These are phyloP conservation scores for Peucedramus taeniatus DNA, from an alignment of 2,113 vertebrate genomes.

Conservation along the genomic window DNA sequence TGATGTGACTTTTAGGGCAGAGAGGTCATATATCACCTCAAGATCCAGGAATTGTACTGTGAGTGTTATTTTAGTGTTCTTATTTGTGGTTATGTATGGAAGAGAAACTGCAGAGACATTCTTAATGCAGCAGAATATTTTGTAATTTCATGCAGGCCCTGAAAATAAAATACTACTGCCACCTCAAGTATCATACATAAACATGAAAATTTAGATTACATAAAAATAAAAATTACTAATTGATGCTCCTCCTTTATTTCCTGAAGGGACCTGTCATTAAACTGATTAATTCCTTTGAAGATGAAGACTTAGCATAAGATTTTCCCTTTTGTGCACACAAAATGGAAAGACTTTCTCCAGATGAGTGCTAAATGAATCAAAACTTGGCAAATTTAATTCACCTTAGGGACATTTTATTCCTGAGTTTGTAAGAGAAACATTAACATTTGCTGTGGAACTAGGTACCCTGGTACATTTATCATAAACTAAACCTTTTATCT, in stretches of 20 bases:
- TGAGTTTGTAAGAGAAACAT: neutral
- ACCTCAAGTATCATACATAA: neutral
- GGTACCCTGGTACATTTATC: neutral
- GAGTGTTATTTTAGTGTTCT: neutral
- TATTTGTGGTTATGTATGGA: rapidly evolving
- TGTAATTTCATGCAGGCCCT: neutral
- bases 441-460: conserved; percentile 17
- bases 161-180: neutral
- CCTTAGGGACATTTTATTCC: conserved; percentile 20
- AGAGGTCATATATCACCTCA: neutral
- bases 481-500: conserved; percentile 12
- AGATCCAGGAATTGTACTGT: neutral
- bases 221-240: neutral
- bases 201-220: neutral
- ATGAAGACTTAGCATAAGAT: neutral
- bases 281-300: neutral
- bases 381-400: conserved; percentile 31
- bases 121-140: neutral
- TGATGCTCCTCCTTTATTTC: neutral
- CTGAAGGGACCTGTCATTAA: neutral
- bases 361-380: conserved; percentile 16
- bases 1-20: neutral
- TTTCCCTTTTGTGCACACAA: neutral
- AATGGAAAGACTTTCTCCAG: conserved; percentile 18
- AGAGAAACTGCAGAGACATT: neutral